A percentile compares a stretch with the other conserved stretches of the same genome.
These are phyloP conservation scores for Phasia obesa DNA, from an alignment of 2,888 invertebrate species.

Conservation along the genomic window DNA sequence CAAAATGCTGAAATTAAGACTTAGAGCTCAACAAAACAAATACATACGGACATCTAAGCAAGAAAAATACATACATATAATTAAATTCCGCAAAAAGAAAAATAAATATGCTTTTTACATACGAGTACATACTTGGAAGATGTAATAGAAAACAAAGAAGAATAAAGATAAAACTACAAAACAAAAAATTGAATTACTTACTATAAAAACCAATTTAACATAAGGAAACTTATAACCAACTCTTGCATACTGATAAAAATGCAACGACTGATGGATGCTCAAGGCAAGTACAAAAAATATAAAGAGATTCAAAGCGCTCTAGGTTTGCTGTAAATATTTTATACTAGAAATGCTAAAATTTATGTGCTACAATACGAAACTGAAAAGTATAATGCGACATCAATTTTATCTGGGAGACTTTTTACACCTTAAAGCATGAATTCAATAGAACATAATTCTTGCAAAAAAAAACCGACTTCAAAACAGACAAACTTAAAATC, in stretches of 20 bases:
- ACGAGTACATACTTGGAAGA: too few species aligned
- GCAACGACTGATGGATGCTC: not conserved
- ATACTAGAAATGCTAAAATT: too few species aligned
- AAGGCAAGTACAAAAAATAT: conserved; percentile 6
- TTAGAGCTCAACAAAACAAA: too few species aligned
- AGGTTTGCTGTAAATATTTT: not conserved
- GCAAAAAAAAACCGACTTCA: too few species aligned
- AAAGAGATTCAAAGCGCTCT: conserved; percentile 1
- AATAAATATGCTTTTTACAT: not conserved
- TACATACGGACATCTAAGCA: not conserved
- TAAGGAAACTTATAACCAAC: conserved; percentile 58
- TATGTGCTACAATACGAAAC: too few species aligned
- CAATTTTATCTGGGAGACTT: too few species aligned
- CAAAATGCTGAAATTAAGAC: conserved; percentile 20
- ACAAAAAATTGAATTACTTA: conserved; percentile 43
- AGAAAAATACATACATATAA: conserved; percentile 42
- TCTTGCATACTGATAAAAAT: conserved; percentile 4
- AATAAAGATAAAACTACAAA: conserved; percentile 40
- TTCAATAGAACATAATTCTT: too few species aligned
- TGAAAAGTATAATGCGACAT: too few species aligned
- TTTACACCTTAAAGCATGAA: too few species aligned
- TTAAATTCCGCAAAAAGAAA: conserved; percentile 67
- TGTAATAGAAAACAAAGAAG: not conserved
- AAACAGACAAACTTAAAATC: too few species aligned
- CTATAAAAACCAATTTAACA: conserved; percentile 57